Percentiles rank a stretch among this genome's conserved stretches.
Evolutionary conservation across 1,140 invertebrate species (phyloP).

Genomic region (Mycetomoellerius zeteki): DNA sequence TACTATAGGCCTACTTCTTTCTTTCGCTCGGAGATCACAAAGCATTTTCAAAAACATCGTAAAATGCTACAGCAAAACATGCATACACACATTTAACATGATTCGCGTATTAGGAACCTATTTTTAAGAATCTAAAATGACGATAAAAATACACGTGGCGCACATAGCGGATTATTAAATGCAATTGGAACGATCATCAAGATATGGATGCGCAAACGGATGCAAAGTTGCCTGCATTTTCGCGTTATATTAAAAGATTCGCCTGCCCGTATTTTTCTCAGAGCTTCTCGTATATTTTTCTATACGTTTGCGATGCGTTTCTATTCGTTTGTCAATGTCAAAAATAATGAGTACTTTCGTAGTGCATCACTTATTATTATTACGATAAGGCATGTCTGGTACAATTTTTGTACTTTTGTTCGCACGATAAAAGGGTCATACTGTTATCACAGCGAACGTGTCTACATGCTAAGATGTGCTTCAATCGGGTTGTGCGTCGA

Average conservation of each 20-base stretch:
- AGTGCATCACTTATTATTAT: conserved; percentile 69
- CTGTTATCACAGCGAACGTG: conserved; percentile 40
- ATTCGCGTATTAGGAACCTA: conserved; percentile 79
- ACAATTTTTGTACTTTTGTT: conserved; percentile 77
- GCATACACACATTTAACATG: conserved; percentile 73
- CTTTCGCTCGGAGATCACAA: conserved; percentile 80
- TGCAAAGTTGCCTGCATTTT: conserved; percentile 56
- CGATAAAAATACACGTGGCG: conserved; percentile 75
- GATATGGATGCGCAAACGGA: conserved; percentile 55
- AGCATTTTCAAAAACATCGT: conserved; percentile 85
- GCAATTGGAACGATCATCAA: conserved; percentile 78
- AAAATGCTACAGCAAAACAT: conserved; percentile 72
- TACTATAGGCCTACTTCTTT: conserved; percentile 79
- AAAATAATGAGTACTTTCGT: conserved; percentile 67
- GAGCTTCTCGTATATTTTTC: conserved; percentile 31
- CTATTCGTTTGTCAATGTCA: conserved; percentile 32
- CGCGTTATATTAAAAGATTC: conserved; percentile 29
- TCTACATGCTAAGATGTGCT: conserved; percentile 57
- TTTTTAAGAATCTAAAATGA: conserved; percentile 78
- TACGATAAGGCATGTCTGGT: conserved; percentile 76
- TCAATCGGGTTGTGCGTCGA: conserved; percentile 35
- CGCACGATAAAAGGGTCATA: conserved; percentile 43
- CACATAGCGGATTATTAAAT: conserved; percentile 78
- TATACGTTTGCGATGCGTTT: conserved; percentile 30
- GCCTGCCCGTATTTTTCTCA: conserved; percentile 10